A percentile compares a stretch with the other conserved stretches of the same genome.
These are phyloP conservation scores for Diploptera punctata DNA, from an alignment of 2,888 invertebrate species.

Conservation along the genomic window DNA sequence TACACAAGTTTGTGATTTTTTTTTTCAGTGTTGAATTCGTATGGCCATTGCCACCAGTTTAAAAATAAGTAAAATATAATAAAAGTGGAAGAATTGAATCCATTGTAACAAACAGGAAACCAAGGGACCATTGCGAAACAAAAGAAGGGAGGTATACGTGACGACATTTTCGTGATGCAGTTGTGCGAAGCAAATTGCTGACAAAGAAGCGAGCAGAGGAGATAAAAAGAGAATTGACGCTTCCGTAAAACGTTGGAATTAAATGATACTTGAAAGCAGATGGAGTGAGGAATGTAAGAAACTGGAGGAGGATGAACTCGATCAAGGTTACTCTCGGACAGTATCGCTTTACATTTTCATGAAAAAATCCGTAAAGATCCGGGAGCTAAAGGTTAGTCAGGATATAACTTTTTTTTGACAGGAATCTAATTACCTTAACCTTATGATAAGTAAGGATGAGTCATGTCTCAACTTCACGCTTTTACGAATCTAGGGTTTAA, in stretches of 20 bases:
- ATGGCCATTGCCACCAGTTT: neutral
- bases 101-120: neutral
- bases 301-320: slow-evolving; percentile 14
- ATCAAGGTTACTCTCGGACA: slow-evolving; percentile 19
- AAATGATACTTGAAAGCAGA: slow-evolving; percentile 7
- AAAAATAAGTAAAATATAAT: neutral
- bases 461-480: too few relatives aligned
- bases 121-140: neutral
- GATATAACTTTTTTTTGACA: too few relatives aligned
- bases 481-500: too few relatives aligned
- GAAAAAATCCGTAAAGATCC: neutral
- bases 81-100: neutral
- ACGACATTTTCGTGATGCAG: slow-evolving; percentile 25
- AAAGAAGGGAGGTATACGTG: slow-evolving; percentile 8
- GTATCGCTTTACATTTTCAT: neutral
- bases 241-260: slow-evolving; percentile 22
- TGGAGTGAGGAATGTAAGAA: neutral
- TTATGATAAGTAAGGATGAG: too few relatives aligned
- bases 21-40: neutral
- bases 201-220: neutral
- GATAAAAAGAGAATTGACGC: neutral
- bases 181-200: slow-evolving; percentile 27
- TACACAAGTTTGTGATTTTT: too few relatives aligned
- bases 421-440: too few relatives aligned
- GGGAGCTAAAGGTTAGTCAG: neutral